phyloP scores from a whole-genome alignment of 2,888 invertebrate genomes.

The Trichogramma dendrolimi region DNA sequence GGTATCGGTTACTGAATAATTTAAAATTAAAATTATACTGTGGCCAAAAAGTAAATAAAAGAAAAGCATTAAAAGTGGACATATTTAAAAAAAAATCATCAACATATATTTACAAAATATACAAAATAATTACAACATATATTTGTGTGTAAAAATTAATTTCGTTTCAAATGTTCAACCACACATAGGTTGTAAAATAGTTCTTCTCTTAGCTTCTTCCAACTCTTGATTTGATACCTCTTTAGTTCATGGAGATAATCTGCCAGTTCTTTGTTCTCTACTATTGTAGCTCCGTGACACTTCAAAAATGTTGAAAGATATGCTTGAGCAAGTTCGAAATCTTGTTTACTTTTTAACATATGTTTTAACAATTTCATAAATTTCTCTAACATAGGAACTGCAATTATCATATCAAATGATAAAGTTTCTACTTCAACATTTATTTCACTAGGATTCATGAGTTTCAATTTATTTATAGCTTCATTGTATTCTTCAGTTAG shows the following conservation, averaged over 20 bases:
- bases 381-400: slow-evolving; percentile 66
- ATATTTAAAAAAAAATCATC: too few relatives aligned
- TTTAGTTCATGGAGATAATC: slow-evolving; percentile 59
- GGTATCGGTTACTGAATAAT: too few relatives aligned
- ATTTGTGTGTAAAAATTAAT: slow-evolving; percentile 33
- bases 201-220: slow-evolving; percentile 66
- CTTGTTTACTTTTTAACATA: slow-evolving; percentile 69
- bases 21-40: too few relatives aligned
- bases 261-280: slow-evolving; percentile 57
- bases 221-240: slow-evolving; percentile 59
- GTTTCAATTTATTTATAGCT: slow-evolving; percentile 64
- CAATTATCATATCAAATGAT: slow-evolving; percentile 70
- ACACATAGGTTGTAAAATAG: slow-evolving; percentile 73
- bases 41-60: too few relatives aligned
- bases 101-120: too few relatives aligned
- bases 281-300: slow-evolving; percentile 64
- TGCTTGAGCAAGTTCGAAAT: slow-evolving; percentile 88
- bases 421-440: slow-evolving; percentile 84
- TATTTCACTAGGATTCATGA: slow-evolving; percentile 75
- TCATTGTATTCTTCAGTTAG: slow-evolving; percentile 55
- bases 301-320: slow-evolving; percentile 86
- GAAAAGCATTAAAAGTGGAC: too few relatives aligned
- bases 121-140: too few relatives aligned
- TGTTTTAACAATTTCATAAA: slow-evolving; percentile 72
- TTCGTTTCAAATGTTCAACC: slow-evolving; percentile 69